Base-by-base conservation (phyloP, 2,113 vertebrate species). In the Noturus placidus region DNA sequence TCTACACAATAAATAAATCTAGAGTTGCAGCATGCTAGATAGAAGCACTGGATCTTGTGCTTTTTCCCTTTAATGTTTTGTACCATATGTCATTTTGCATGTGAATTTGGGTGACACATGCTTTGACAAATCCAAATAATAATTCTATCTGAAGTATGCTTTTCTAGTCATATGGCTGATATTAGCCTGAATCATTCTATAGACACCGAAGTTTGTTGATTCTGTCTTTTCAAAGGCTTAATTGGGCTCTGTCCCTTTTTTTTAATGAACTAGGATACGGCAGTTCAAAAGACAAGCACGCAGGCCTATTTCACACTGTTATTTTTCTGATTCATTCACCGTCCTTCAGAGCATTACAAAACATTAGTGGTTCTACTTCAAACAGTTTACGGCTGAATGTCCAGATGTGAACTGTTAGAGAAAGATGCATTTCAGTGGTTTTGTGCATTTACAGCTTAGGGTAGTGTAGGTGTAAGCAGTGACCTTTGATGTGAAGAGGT, bases 211-310 rank as follows among this genome's bases (percentile, higher is more conserved):
- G 17, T 77, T 42, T 76, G 30, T 42, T 38, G 35, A 59, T 38
- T 59, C 2, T 80, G 19, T 30, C 19, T 65, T 52, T 46, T 46
- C 42, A 80, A 35, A 69, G 83, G 81, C 65, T 90, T 15, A 46
- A 54, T 9, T 83, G 63, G 4, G 4, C 20, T 25, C 9, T 2
- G 19, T 42, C 38, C 4, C 0, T 72, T 38, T 20, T 38, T 72
- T 70, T 70, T 7, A 90, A 89, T 89, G 67, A 89, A 61, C 81
- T 33, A 35, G 33, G 77, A 42, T 61, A 77, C 50, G 54, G 35
- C 20, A 79, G 38, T 35, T 54, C 19, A 74, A 84, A 80, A 33
- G 38, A 86, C 72, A 81, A 46, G 11, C 63, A 81, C 54, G 33
- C 46, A 50, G 84, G 2, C 38, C 15, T 80, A 42, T 77, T 50